phyloP scores from a whole-genome alignment of 1,140 invertebrate species.

The Drosophila chauvacae region DNA sequence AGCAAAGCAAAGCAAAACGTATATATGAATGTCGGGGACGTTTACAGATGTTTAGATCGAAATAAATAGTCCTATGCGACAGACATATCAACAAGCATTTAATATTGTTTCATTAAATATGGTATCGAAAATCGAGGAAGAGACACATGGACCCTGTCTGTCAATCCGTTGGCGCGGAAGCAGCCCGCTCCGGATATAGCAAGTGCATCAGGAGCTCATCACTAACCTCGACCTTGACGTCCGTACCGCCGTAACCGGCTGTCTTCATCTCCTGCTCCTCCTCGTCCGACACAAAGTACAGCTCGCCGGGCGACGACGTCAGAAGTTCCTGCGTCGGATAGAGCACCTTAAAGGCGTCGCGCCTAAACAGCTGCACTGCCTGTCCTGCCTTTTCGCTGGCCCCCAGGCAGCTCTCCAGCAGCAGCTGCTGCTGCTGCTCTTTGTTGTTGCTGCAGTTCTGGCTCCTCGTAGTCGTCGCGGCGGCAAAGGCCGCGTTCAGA shows the following conservation, averaged over 20 bases:
- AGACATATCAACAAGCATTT: too few relatives aligned
- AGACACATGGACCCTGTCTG: background rate
- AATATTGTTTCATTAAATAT: too few relatives aligned
- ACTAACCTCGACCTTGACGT: conserved; percentile 39
- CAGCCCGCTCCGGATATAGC: conserved; percentile 32
- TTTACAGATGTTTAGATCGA: too few relatives aligned
- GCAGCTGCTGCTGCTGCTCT: conserved; percentile 4
- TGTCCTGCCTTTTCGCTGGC: background rate
- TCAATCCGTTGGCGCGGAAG: background rate
- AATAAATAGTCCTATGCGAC: too few relatives aligned
- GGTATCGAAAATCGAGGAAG: background rate
- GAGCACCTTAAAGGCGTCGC: conserved; percentile 46
- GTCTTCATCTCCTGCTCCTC: conserved; percentile 38
- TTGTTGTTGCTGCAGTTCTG: too few relatives aligned
- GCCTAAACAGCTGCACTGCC: conserved; percentile 43
- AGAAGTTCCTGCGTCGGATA: conserved; percentile 44
- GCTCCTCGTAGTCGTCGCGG: background rate
- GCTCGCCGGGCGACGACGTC: conserved; percentile 24
- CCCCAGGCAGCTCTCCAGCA: conserved; percentile 12
- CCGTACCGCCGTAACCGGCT: conserved; percentile 24
- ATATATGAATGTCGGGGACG: too few relatives aligned
- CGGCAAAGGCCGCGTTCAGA: conserved; percentile 25
- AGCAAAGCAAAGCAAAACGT: background rate
- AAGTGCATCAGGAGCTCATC: conserved; percentile 41
- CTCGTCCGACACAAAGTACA: conserved; percentile 46